Evolutionary conservation across 1,140 invertebrate genomes (phyloP).

Genomic region (Orius insidiosus): DNA sequence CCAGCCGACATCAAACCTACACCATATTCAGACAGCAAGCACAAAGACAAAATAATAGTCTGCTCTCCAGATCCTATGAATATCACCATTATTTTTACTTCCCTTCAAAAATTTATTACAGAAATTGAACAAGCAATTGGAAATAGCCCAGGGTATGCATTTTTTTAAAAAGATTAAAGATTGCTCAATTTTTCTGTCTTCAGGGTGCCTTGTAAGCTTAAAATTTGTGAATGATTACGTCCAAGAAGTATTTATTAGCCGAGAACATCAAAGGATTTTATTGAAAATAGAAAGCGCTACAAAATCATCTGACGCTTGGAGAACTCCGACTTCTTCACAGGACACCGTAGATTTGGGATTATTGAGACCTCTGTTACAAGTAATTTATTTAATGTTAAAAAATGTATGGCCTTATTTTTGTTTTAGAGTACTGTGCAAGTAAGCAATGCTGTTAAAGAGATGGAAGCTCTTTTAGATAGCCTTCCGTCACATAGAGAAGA

Average conservation of each 20-base stretch:
- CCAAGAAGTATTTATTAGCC: constrained; percentile 45
- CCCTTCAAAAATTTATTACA: constrained; percentile 53
- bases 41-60: constrained; percentile 37
- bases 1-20: too few species aligned
- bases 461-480: constrained; percentile 47
- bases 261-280: constrained; percentile 38
- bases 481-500: constrained; percentile 52
- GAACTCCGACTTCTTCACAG: constrained; percentile 45
- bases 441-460: constrained; percentile 47
- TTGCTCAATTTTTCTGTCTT: constrained; percentile 21
- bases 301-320: constrained; percentile 57
- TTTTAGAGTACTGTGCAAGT: constrained; percentile 54
- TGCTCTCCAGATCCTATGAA: constrained; percentile 56
- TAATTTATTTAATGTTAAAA: too few species aligned
- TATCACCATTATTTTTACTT: constrained; percentile 56
- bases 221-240: constrained; percentile 62
- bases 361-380: constrained; percentile 49
- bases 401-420: too few species aligned
- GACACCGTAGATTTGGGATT: constrained; percentile 40
- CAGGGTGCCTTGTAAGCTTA: constrained; percentile 44
- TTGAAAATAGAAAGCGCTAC: constrained; percentile 45
- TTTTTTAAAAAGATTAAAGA: not conserved
- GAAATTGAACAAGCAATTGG: constrained; percentile 53
- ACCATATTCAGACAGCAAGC: constrained; percentile 9
- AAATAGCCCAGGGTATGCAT: constrained; percentile 2